Conservation (phyloP, 2,113 vertebrate genomes). For the Seriola quinqueradiata region DNA sequence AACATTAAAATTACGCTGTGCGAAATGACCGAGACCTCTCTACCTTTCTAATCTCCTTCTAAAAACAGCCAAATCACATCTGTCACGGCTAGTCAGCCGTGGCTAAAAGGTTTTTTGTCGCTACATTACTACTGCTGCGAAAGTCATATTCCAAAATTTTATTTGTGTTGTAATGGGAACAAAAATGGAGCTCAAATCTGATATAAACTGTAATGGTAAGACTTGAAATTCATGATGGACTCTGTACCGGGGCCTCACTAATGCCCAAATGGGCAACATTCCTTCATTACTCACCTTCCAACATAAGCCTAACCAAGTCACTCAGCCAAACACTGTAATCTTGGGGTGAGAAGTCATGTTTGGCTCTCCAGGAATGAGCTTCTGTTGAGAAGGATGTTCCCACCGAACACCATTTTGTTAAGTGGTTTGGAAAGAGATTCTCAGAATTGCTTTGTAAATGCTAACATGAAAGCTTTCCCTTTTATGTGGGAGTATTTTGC, state of each 20-base stretch:
- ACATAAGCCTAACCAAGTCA: slow-evolving; percentile 41
- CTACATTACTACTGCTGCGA: slow-evolving; percentile 50
- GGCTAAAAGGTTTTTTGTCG: slow-evolving; percentile 60
- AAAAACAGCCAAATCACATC: slow-evolving; percentile 60
- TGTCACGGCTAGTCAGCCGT: slow-evolving; percentile 46
- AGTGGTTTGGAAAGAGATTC: slow-evolving; percentile 58
- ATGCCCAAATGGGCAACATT: slow-evolving; percentile 48
- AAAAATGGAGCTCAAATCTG: slow-evolving; percentile 56
- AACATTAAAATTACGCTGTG: slow-evolving; percentile 30
- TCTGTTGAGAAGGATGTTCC: slow-evolving; percentile 58
- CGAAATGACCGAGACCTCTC: slow-evolving; percentile 38
- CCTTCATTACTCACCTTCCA: slow-evolving; percentile 68
- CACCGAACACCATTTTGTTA: slow-evolving; percentile 56
- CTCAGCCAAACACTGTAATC: slow-evolving; percentile 57
- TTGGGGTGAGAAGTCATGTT: slow-evolving; percentile 61
- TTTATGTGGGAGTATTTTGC: slow-evolving; percentile 59
- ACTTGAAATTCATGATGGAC: slow-evolving; percentile 20
- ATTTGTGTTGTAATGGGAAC: slow-evolving; percentile 56
- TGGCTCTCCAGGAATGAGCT: slow-evolving; percentile 73
- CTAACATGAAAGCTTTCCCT: slow-evolving; percentile 67
- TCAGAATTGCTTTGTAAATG: slow-evolving; percentile 64
- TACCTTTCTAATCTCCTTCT: slow-evolving; percentile 52
- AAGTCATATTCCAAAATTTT: slow-evolving; percentile 45
- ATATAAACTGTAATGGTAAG: slow-evolving; percentile 37
- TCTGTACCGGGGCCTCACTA: slow-evolving; percentile 7